A percentile compares a stretch with the other conserved stretches of the same genome.
These are phyloP conservation scores for Diachrysia chrysitis DNA, from an alignment of 2,888 invertebrate species.

Conservation along the genomic window DNA sequence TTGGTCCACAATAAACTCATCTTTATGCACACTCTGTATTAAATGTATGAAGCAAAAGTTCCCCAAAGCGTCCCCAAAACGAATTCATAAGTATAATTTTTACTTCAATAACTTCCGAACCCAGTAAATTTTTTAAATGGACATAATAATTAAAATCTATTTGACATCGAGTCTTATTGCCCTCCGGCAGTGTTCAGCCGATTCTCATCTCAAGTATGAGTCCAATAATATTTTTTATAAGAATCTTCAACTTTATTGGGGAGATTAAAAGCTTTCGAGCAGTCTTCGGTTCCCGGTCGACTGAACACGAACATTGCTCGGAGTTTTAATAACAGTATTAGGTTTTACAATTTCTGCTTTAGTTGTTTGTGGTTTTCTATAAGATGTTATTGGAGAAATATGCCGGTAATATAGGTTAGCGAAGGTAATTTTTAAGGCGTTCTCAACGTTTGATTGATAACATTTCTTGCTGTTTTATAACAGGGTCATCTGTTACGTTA, in stretches of 20 bases:
- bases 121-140: constrained; percentile 22
- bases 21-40: too few species aligned
- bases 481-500: too few species aligned
- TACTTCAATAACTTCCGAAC: constrained; percentile 16
- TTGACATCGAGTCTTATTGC: constrained; percentile 46
- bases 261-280: constrained; percentile 71
- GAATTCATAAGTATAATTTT: constrained; percentile 12
- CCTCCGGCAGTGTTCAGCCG: constrained; percentile 29
- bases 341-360: constrained; percentile 25
- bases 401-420: neutral
- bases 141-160: constrained; percentile 56
- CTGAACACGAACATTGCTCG: constrained; percentile 43
- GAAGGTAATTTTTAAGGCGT: neutral
- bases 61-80: neutral
- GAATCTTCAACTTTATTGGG: constrained; percentile 70
- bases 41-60: too few species aligned
- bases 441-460: too few species aligned
- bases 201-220: constrained; percentile 37
- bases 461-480: too few species aligned
- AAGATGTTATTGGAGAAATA: neutral
- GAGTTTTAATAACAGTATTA: constrained; percentile 47
- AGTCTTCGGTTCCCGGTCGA: constrained; percentile 27
- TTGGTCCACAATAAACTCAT: too few species aligned
- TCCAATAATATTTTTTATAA: constrained; percentile 71
- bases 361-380: constrained; percentile 12